phyloP scores from a whole-genome alignment of 2,113 vertebrate genomes.

The Tragelaphus strepsiceros region DNA sequence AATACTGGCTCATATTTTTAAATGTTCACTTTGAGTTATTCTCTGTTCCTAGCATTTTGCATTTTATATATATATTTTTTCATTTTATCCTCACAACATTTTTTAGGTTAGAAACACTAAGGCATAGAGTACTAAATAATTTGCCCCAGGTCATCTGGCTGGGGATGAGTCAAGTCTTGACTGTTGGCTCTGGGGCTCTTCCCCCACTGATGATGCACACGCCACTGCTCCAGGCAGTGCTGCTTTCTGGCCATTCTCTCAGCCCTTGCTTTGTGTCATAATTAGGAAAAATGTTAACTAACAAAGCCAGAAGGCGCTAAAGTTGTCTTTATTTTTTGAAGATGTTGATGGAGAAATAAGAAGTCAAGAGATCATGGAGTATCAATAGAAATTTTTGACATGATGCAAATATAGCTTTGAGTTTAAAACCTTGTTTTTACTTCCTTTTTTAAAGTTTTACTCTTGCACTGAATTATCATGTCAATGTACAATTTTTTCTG shows the following conservation, averaged over 20 bases:
- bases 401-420: background rate
- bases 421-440: background rate
- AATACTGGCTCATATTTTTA: background rate
- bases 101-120: background rate
- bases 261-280: background rate
- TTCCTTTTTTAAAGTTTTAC: background rate
- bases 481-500: background rate
- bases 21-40: background rate
- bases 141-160: background rate
- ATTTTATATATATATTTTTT: background rate
- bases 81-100: background rate
- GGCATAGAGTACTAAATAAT: background rate
- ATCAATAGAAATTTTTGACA: background rate
- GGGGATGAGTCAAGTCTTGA: background rate
- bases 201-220: too few relatives aligned
- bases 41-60: background rate
- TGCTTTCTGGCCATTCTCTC: background rate
- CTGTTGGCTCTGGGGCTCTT: background rate
- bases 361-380: background rate
- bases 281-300: background rate
- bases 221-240: too few relatives aligned
- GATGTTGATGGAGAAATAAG: background rate
- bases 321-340: background rate
- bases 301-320: background rate
- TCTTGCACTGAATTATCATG: background rate